Evolutionary conservation across 2,113 vertebrate species (phyloP).

Genomic region (Oophaga pumilio): DNA sequence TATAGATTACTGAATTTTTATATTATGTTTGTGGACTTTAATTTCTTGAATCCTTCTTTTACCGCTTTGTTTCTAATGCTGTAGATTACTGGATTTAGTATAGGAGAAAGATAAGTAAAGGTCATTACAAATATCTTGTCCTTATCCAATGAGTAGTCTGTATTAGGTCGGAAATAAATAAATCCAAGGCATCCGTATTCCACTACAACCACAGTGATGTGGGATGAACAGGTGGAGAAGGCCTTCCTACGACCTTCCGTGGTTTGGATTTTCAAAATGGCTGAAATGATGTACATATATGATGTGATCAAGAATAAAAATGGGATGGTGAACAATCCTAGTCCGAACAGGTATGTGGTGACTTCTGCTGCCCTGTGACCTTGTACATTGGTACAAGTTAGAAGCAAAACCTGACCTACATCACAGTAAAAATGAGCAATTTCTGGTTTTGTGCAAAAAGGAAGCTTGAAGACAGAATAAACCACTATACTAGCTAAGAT

Average conservation of each 20-base stretch:
- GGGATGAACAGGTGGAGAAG: conserved; percentile 46
- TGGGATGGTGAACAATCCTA: conserved; percentile 33
- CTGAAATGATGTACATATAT: conserved; percentile 34
- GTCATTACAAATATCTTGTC: conserved; percentile 10
- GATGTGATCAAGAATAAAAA: conserved; percentile 1
- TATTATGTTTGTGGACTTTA: neutral
- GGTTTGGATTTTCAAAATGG: conserved; percentile 9
- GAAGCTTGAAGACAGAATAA: conserved; percentile 62
- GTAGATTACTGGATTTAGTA: conserved; percentile 36
- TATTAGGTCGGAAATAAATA: neutral
- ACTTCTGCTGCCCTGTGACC: neutral
- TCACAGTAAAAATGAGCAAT: conserved; percentile 66
- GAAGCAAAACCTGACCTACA: conserved; percentile 58
- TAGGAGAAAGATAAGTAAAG: neutral
- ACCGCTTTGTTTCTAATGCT: conserved; percentile 37
- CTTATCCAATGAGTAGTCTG: neutral
- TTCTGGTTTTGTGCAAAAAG: conserved; percentile 57
- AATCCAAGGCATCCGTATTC: conserved; percentile 2
- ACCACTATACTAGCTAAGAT: conserved; percentile 59
- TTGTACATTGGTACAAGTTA: neutral
- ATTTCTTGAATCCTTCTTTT: conserved; percentile 26
- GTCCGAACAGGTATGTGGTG: neutral
- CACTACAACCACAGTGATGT: conserved; percentile 23
- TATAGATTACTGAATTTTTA: neutral
- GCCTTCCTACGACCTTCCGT: conserved; percentile 9